Evolutionary conservation across 2,113 vertebrate species (phyloP), one percentile per base, ranked within the genome.

Genomic region (Phrynosoma blainvillii): DNA sequence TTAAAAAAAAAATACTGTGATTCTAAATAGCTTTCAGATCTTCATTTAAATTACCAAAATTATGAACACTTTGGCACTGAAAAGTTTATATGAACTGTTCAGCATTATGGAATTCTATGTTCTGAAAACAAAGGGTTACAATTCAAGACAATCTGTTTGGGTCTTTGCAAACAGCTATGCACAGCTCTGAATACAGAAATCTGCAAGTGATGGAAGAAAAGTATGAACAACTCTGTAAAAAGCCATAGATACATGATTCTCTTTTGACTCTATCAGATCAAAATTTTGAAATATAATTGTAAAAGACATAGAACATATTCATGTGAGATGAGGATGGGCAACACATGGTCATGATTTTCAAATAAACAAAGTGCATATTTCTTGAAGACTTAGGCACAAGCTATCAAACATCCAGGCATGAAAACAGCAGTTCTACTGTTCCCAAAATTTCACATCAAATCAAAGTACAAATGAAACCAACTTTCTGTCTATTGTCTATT

Each of bases 1-100:
- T 84, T 93, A 84, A 92, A 90, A 89, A 93, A 89, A 93, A 92
- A 95, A 96, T 89, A 95, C 92, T 93, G 90, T 91, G 77, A 95
- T 91, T 88, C 54, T 88, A 92, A 85, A 87, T 90, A 92, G 82
- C 87, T 94, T 96, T 93, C 83, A 79, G 65, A 82, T 20, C 12
- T 82, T 85, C 21, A 68, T 80, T 93, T 91, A 91, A 27, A 18
- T 86, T 90, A 88, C 84, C 75, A 87, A 82, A 92, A 87, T 47
- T 30, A 75, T 76, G 90, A 95, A 92, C 79, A 71, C 40, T 95
- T 88, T 91, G 90, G 86, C 93, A 89, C 85, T 2, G 92, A 91
- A 91, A 92, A 88, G 86, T 87, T 93, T 88, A 89, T 20, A 87
- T n/a, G 87, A 93, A 88, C 89, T 86, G 42, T 89, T 73, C 70